Percentiles rank a stretch among this genome's conserved stretches.
Evolutionary conservation across 2,888 invertebrate species (phyloP).

Genomic region (Drosophila dives): DNA sequence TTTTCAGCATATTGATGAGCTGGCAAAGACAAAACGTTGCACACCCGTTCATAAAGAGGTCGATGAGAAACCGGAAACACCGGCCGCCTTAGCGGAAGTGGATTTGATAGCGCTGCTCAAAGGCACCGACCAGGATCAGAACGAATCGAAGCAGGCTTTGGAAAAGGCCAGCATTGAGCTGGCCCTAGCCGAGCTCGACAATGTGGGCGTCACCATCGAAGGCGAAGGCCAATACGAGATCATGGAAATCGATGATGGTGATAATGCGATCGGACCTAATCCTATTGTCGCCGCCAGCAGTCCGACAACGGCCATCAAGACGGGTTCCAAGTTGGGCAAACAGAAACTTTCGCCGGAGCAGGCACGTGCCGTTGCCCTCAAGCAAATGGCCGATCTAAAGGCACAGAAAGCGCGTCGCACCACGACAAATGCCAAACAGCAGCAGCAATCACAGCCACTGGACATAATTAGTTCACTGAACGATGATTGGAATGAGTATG

Average conservation of each 20-base stretch:
- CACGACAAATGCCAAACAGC: slow-evolving; percentile 54
- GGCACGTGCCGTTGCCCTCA: slow-evolving; percentile 82
- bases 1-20: slow-evolving; percentile 12
- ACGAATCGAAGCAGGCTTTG: background rate
- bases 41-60: slow-evolving; percentile 16
- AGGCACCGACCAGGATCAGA: slow-evolving; percentile 86
- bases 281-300: slow-evolving; percentile 13
- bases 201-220: slow-evolving; percentile 81
- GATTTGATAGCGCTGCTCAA: slow-evolving; percentile 86
- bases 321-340: slow-evolving; percentile 35
- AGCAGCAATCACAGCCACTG: slow-evolving; percentile 19
- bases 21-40: slow-evolving; percentile 14
- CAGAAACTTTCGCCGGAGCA: slow-evolving; percentile 75
- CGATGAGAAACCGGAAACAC: slow-evolving; percentile 14
- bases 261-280: slow-evolving; percentile 37
- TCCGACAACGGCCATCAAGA: slow-evolving; percentile 4
- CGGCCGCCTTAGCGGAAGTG: slow-evolving; percentile 71
- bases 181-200: slow-evolving; percentile 58
- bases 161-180: slow-evolving; percentile 51
- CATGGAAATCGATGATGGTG: slow-evolving; percentile 80
- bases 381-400: slow-evolving; percentile 80
- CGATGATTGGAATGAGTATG: slow-evolving; percentile 84
- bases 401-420: slow-evolving; percentile 62
- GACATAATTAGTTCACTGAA: slow-evolving; percentile 81
- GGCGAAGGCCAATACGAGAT: slow-evolving; percentile 84